Evolutionary conservation across 2,113 vertebrate species (phyloP).

Genomic region (Lophochroa leadbeateri): DNA sequence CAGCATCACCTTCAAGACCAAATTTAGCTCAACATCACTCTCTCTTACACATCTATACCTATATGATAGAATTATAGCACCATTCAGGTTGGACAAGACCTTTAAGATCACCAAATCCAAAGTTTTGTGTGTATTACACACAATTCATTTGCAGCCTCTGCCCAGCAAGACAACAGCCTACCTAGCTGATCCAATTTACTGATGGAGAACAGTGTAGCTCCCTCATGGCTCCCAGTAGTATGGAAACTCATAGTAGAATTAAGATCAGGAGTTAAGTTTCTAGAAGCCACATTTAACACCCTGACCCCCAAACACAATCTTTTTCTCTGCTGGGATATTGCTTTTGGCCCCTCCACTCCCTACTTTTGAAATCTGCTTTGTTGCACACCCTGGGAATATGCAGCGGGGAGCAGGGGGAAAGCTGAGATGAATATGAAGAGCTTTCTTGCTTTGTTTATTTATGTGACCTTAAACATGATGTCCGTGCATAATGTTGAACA

Average conservation of each 20-base stretch:
- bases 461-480: constrained; percentile 45
- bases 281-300: not conserved
- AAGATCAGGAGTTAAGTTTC: not conserved
- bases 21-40: not conserved
- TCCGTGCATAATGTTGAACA: not conserved
- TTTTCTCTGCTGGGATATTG: not conserved
- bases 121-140: not conserved
- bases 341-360: not conserved
- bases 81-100: not conserved
- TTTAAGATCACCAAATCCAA: not conserved
- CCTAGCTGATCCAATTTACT: not conserved
- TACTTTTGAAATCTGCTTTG: not conserved
- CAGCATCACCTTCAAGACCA: not conserved
- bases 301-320: not conserved
- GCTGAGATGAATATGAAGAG: not conserved
- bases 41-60: not conserved
- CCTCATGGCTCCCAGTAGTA: not conserved
- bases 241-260: not conserved
- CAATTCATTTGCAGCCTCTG: not conserved
- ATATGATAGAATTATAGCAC: not conserved
- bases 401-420: not conserved
- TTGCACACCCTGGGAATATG: not conserved
- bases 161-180: not conserved
- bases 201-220: not conserved
- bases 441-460: constrained; percentile 43